Base-by-base conservation (phyloP, 2,888 invertebrate genomes). In the Oscheius onirici region DNA sequence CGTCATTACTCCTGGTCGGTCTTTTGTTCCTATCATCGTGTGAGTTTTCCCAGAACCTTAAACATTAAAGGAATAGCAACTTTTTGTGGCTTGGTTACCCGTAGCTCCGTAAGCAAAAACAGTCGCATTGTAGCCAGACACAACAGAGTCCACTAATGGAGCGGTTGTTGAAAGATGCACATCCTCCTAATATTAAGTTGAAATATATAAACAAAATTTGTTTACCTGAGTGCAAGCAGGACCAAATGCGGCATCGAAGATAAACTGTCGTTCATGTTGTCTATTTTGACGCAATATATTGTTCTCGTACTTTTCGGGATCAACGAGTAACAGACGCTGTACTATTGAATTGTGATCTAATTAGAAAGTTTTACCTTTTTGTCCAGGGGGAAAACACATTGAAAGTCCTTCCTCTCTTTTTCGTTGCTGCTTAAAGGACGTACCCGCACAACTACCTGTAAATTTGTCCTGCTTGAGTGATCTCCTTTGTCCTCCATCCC, bases 21-120 rank as follows among this genome's bases (percentile, higher is more conserved):
- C 88, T 52, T 88, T 91, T 28, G 90, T 89, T 0, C 93, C 93
- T 57, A 93, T 91, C 95, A 95, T 95, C 10, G 95, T 95, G 88
- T 94, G 92, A 0, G 95, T 95, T 89, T 95, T 95, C 40, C 95
- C 95, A 3, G 94, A 93, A 0, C 94, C 94, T 44, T 73, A n/a
- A 49, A 6, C 17, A 46, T 20, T 11, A 2, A 17, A 46, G 17
- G 22, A 43, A 43, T 43, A 60, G 24, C 3, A 28, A 10, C 22
- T 15, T 22, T n/a, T 40, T 41, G 44, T 13, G 34, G 34, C 43
- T 43, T 69, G 51, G 17, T 24, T 84, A 90, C 90, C 90, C 79
- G 95, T 95, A 3, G 95, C 93, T 5, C 95, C 95, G 88, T 95
- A 97, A 0, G 97, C 96, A 89, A 97, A 97, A 28, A 97, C 95